Conservation (phyloP, 2,113 vertebrate genomes). For the Leucosticte australis region DNA sequence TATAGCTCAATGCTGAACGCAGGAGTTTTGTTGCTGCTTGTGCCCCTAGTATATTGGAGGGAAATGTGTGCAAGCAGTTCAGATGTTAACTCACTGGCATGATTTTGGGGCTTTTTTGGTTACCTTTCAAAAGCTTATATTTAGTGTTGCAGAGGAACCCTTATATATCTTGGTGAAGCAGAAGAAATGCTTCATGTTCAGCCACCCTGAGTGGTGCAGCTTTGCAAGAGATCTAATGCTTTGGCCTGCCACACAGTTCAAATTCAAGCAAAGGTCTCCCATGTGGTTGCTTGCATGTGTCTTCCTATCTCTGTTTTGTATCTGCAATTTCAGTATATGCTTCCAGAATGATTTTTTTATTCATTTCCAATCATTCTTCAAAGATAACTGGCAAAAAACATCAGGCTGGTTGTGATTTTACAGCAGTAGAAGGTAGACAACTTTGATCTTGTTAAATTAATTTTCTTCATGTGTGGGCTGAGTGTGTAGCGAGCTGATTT, state of each 20-base stretch:
- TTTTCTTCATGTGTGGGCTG: slow-evolving; percentile 65
- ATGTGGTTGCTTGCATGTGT: not conserved
- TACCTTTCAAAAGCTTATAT: not conserved
- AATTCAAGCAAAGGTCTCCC: not conserved
- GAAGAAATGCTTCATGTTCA: not conserved
- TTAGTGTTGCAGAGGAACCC: not conserved
- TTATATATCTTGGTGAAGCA: not conserved
- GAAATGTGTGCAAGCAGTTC: not conserved
- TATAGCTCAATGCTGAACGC: not conserved
- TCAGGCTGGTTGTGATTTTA: slow-evolving; percentile 44
- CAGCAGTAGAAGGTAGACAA: slow-evolving; percentile 17
- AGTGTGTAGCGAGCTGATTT: slow-evolving; percentile 36
- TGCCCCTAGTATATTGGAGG: not conserved
- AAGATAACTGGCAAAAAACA: slow-evolving; percentile 41
- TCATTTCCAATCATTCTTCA: slow-evolving; percentile 57
- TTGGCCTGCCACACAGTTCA: not conserved
- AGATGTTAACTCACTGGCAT: not conserved
- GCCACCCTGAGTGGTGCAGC: not conserved
- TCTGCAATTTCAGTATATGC: slow-evolving; percentile 7
- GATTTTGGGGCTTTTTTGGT: fast-evolving
- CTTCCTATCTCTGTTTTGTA: slow-evolving; percentile 39
- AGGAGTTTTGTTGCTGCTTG: not conserved
- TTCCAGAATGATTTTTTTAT: slow-evolving; percentile 47
- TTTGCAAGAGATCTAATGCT: not conserved
- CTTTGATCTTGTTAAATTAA: slow-evolving; percentile 62